Evolutionary conservation across 1,140 invertebrate species (phyloP).

Genomic region (Diuraphis noxia): DNA sequence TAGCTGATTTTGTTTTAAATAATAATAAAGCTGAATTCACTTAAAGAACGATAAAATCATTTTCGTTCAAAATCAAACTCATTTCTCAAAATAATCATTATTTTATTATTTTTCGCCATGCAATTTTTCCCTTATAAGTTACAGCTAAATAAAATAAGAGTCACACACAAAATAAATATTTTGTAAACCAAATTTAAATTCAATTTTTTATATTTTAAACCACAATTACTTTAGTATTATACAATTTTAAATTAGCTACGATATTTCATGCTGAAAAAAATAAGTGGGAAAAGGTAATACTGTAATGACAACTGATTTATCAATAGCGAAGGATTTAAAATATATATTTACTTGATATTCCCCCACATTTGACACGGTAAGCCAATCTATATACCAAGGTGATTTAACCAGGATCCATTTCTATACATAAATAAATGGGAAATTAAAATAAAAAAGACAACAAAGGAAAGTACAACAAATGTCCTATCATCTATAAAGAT

Average conservation of each 20-base stretch:
- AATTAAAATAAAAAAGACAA: conserved; percentile 5
- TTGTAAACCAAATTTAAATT: neutral
- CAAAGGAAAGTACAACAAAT: neutral
- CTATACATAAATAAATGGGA: neutral
- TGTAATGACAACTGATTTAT: conserved; percentile 11
- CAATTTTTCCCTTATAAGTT: neutral
- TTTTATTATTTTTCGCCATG: neutral
- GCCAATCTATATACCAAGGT: neutral
- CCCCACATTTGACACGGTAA: neutral
- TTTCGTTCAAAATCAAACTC: neutral
- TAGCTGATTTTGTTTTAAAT: neutral
- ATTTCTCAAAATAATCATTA: neutral
- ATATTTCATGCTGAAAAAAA: neutral
- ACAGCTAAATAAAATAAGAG: neutral
- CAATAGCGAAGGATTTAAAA: neutral
- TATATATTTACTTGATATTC: neutral
- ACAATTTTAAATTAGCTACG: neutral
- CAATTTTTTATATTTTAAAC: neutral
- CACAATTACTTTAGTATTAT: neutral
- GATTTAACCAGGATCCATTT: neutral
- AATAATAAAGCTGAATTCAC: neutral
- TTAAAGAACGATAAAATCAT: neutral
- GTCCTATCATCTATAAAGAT: neutral
- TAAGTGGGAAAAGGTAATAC: neutral
- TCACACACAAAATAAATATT: neutral